Evolutionary conservation across 2,113 vertebrate species (phyloP).

Genomic region (Catagonus wagneri): DNA sequence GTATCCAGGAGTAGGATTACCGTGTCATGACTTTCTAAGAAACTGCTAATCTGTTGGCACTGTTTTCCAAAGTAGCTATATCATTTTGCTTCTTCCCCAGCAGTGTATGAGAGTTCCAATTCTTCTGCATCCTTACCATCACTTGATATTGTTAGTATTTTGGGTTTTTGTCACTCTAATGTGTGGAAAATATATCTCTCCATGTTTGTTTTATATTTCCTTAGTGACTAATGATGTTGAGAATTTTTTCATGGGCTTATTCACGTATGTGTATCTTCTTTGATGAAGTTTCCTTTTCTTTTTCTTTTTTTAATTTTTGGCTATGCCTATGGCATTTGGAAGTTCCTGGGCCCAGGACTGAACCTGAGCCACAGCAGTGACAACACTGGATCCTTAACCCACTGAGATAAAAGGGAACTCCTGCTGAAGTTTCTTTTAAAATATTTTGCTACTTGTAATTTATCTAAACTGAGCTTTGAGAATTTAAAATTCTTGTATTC

Average conservation of each 20-base stretch:
- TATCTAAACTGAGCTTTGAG: constrained; percentile 26
- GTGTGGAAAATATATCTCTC: not conserved
- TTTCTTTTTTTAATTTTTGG: not conserved
- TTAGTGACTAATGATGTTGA: not conserved
- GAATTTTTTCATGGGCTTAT: constrained; percentile 2
- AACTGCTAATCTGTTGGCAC: not conserved
- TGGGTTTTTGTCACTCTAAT: not conserved
- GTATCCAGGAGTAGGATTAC: not conserved
- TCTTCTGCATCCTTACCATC: not conserved
- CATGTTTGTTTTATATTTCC: not conserved
- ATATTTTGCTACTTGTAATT: not conserved
- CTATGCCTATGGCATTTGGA: no score
- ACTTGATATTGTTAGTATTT: not conserved
- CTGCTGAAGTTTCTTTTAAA: not conserved
- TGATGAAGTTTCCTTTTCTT: not conserved
- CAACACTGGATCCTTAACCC: no score
- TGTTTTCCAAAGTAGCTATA: not conserved
- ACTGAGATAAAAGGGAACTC: no score
- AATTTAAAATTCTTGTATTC: constrained; percentile 34
- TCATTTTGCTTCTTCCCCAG: not conserved
- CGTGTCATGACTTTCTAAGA: constrained; percentile 24
- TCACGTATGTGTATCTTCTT: not conserved
- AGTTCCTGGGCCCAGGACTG: no score
- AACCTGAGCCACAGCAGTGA: no score
- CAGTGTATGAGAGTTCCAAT: not conserved